Conservation (phyloP, 2,888 invertebrate species). For the Alloscopus bannaensis region DNA sequence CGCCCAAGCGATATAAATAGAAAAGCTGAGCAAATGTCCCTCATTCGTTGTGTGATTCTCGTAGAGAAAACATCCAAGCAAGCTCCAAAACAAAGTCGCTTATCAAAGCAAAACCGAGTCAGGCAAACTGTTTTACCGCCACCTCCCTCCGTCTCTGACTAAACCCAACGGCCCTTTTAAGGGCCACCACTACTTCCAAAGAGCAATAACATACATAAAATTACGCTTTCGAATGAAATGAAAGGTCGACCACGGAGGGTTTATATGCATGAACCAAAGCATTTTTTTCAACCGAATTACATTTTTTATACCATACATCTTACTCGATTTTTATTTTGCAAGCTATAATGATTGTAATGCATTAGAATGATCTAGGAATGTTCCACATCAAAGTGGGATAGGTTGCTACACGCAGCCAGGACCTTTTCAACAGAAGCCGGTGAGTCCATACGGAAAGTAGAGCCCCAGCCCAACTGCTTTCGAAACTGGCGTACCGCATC, state of each 20-base stretch:
- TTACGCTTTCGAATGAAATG: not conserved
- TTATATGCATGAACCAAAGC: not conserved
- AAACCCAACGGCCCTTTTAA: conserved; percentile 33
- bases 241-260: not conserved
- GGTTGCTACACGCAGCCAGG: conserved; percentile 48
- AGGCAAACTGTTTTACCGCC: not conserved
- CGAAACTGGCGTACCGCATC: conserved; percentile 56
- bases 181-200: not conserved
- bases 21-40: not conserved
- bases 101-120: not conserved
- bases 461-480: conserved; percentile 51
- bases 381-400: conserved; percentile 49
- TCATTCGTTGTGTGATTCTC: conserved; percentile 12
- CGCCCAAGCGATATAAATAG: conserved; percentile 30
- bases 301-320: not conserved
- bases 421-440: conserved; percentile 63
- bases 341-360: not conserved
- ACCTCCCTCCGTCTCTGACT: not conserved
- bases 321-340: not conserved
- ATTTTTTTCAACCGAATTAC: not conserved
- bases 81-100: too few relatives aligned
- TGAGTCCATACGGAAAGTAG: conserved; percentile 58
- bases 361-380: conserved; percentile 6
- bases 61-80: not conserved
- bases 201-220: not conserved